Conservation (phyloP, 1,140 invertebrate genomes). For the Pseudobourletiella spinata region DNA sequence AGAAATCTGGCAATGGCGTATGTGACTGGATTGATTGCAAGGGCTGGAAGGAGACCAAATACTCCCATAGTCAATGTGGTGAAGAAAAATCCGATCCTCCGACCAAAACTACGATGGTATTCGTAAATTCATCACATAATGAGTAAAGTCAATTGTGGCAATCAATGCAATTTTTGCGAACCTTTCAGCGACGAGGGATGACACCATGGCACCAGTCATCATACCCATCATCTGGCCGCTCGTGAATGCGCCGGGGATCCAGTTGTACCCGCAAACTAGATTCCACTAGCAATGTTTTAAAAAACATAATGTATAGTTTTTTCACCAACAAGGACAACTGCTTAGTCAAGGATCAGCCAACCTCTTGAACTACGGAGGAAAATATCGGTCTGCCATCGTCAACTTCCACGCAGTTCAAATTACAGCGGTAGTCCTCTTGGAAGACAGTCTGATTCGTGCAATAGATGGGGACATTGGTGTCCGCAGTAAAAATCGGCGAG, state of each 20-base stretch:
- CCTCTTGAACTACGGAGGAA: constrained; percentile 21
- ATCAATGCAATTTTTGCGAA: neutral
- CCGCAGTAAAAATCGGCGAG: constrained; percentile 16
- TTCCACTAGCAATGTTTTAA: constrained; percentile 15
- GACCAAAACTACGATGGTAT: constrained; percentile 6
- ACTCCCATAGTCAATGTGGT: constrained; percentile 11
- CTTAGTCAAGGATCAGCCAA: neutral
- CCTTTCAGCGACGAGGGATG: constrained; percentile 18
- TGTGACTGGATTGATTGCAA: constrained; percentile 11
- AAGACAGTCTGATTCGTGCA: neutral
- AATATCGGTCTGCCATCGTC: neutral
- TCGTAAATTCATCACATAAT: neutral
- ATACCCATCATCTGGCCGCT: constrained; percentile 22
- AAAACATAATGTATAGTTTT: neutral
- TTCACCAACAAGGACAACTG: neutral
- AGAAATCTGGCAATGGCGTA: constrained; percentile 13
- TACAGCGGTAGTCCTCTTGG: neutral
- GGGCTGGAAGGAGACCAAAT: constrained; percentile 14
- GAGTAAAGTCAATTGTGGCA: neutral
- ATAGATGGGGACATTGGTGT: constrained; percentile 1
- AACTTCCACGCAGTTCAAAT: neutral
- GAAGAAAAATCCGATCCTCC: constrained; percentile 18
- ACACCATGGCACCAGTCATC: constrained; percentile 16
- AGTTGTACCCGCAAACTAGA: constrained; percentile 2
- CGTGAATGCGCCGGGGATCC: constrained; percentile 22